These are phyloP conservation scores for Thyatira batis DNA, from an alignment of 2,888 invertebrate species.

Conservation along the genomic window DNA sequence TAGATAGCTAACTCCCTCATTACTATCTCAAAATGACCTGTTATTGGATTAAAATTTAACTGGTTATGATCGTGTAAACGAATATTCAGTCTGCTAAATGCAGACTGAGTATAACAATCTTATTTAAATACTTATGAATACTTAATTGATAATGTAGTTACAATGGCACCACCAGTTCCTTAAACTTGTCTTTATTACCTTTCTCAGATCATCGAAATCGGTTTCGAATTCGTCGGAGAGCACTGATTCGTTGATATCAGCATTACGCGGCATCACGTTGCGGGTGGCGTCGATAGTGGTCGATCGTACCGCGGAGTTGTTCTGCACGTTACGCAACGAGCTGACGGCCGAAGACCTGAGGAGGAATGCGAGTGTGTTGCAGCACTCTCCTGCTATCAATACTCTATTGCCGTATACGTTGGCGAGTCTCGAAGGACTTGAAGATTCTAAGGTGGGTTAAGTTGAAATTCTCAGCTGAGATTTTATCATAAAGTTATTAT, in stretches of 20 bases:
- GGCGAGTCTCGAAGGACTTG: conserved; percentile 91
- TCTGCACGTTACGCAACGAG: conserved; percentile 89
- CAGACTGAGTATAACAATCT: no score
- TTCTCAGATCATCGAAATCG: conserved; percentile 41
- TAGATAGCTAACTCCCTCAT: no score
- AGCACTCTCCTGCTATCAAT: conserved; percentile 83
- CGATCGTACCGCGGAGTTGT: conserved; percentile 88
- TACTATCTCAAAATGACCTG: no score
- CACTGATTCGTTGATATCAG: conserved; percentile 48
- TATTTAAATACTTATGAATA: no score
- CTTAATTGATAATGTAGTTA: no score
- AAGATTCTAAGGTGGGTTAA: conserved; percentile 88
- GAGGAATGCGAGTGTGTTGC: conserved; percentile 57
- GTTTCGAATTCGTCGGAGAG: conserved; percentile 46
- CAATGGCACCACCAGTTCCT: no score
- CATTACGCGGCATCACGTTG: conserved; percentile 80
- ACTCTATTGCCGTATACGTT: conserved; percentile 92
- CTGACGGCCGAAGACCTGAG: conserved; percentile 74
- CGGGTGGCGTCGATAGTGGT: conserved; percentile 90
- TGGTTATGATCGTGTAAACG: no score
- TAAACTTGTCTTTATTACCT: background rate
- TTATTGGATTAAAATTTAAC: no score
- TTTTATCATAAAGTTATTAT: no score
- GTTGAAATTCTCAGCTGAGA: no score
- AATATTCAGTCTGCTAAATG: no score